phyloP scores from a whole-genome alignment of 2,113 vertebrate species.

The Casuarius casuarius region DNA sequence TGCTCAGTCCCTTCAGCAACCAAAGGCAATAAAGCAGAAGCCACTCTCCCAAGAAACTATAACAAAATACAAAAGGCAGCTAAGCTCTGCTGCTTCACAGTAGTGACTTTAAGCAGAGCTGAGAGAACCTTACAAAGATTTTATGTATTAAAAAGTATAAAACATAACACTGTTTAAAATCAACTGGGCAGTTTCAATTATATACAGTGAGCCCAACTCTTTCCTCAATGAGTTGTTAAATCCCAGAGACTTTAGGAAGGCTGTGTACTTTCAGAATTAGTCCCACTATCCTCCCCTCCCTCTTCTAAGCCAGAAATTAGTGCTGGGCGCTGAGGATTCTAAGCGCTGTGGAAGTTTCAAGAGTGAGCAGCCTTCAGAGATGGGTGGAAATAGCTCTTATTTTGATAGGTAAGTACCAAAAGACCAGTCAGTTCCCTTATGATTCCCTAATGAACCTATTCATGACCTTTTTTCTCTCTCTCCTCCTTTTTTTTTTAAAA shows the following conservation, averaged over 20 bases:
- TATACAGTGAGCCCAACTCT: background rate
- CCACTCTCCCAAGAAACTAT: background rate
- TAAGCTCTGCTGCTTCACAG: background rate
- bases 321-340: background rate
- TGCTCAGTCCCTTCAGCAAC: background rate
- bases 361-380: background rate
- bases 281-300: background rate
- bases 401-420: background rate
- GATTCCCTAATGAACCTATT: background rate
- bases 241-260: background rate
- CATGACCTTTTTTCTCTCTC: background rate
- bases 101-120: background rate
- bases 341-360: accelerated
- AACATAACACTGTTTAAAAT: background rate
- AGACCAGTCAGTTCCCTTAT: background rate
- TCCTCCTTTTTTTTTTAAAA: background rate
- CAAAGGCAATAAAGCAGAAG: background rate
- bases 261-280: background rate
- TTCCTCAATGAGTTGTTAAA: background rate
- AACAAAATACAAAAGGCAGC: background rate
- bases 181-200: background rate
- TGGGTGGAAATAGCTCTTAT: background rate
- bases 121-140: background rate
- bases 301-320: background rate
- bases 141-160: background rate